Percentiles rank a stretch among this genome's conserved stretches.
Conservation (phyloP, 2,797 vertebrate species). For the Neopelma chrysocephalum region DNA sequence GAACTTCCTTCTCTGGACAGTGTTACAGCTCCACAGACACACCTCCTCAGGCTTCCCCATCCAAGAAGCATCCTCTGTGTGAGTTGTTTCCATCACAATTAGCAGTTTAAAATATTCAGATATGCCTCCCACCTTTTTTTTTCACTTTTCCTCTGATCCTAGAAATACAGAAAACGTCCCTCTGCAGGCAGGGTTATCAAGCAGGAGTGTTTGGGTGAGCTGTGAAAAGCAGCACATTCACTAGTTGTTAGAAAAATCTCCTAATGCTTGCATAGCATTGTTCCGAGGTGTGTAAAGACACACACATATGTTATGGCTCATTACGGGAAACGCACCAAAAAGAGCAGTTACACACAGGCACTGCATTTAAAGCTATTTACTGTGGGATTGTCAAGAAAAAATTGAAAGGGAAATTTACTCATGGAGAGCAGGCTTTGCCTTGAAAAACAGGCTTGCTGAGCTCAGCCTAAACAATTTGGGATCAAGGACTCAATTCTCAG, state of each 20-base stretch:
- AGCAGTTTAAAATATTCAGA: neutral
- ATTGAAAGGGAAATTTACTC: neutral
- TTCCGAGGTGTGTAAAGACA: constrained; percentile 36
- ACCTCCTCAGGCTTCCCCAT: neutral
- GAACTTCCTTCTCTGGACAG: neutral
- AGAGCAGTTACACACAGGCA: constrained; percentile 9
- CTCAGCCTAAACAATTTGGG: neutral
- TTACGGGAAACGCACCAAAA: neutral
- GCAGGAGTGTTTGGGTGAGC: neutral
- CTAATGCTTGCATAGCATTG: constrained; percentile 16
- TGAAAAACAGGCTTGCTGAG: neutral
- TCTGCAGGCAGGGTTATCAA: neutral
- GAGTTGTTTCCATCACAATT: neutral
- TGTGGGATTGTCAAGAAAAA: neutral
- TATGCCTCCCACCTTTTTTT: neutral
- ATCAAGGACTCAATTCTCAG: neutral
- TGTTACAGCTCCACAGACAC: neutral
- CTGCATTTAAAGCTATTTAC: neutral
- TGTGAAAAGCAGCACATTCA: neutral
- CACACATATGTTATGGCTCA: neutral
- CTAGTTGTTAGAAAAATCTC: constrained; percentile 18
- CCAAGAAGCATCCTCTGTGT: neutral
- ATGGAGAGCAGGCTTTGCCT: neutral
- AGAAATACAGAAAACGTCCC: neutral
- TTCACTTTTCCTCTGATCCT: neutral